Base-by-base conservation (phyloP, 1,140 invertebrate genomes). In the Drosophila elegans region DNA sequence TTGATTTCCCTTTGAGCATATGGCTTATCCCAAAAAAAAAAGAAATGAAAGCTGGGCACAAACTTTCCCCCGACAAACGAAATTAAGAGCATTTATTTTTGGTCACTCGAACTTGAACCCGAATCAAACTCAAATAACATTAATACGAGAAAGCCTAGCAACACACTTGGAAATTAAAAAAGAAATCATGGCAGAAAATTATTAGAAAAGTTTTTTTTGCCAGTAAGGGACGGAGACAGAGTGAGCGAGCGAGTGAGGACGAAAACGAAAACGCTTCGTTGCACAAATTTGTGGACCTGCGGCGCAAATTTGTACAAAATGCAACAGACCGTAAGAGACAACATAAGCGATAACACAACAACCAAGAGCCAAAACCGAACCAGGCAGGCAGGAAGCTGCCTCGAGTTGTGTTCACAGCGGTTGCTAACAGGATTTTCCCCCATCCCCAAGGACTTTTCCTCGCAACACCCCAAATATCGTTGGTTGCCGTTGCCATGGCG, bases 321-420 rank as follows among this genome's bases (percentile, higher is more conserved):
- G 83, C 88, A 91, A 74, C 78, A 88, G 88, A 91, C 88, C 88
- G 88, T 91, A 91, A 91, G 88, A 91, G 88, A 91, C 88, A 88
- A 89, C 84, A 86, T 88, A 83, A 88, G 84, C 83, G 83, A 84
- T 88, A 88, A 89, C 84, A 86, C 84, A 86, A 83, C 83, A 71
- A 77, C 74, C 74, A 78, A 61, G 57, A 61, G 57, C 74, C 54
- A 39, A 52, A 78, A 55, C 64, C 59, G 25, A 16, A 61, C 38
- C n/a, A n/a, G 56, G 25, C 60, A 34, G 49, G 29, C 68, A 56
- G 74, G 63, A 77, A 59, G 61, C 71, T 74, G 57, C 77, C 78
- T 64, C 46, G 49, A 72, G 73, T 57, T 81, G 74, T 82, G 79
- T 78, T 77, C 78, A 74, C 79, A 81, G 68, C 78, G 77, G 78